Evolutionary conservation across 2,113 vertebrate genomes (phyloP), one percentile per base, ranked within the genome.

Genomic region (Gopherus flavomarginatus): DNA sequence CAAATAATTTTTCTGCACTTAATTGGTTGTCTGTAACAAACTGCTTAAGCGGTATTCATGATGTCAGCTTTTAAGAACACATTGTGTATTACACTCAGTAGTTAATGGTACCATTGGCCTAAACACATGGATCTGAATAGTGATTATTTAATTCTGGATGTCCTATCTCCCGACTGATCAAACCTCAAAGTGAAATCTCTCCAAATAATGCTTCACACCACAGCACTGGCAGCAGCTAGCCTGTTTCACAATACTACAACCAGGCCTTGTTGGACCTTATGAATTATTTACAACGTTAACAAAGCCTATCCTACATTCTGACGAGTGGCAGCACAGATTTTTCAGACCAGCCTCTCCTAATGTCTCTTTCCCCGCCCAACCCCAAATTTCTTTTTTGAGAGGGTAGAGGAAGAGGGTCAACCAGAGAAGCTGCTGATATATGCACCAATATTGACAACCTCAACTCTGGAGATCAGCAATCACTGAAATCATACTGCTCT

Each of bases 211-310:
- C 12, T 90, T 80, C 83, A 85, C 87, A 22, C 4, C 9, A n/a
- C 65, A 90, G 65, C 9, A 82, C 4, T 72, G 38, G 44, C 69
- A 87, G 44, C 21, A 47, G 31, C 94, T 49, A 56, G 42, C 27
- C 19, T 27, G 62, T 91, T 95, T 93, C 11, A 22, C 19, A 80
- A 69, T 0, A 91, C 6, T 4, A 83, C 26, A 88, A 72, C 3
- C 35, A 7, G 87, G 47, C 4, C 79, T 87, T 26, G 24, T 2
- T 84, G 56, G 75, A 52, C 35, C 72, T 19, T 69, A 16, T 13
- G 89, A 93, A 8, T 77, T 91, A 87, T 80, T 94, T 95, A 86
- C 49, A 78, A 90, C 90, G 31, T 44, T 87, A 94, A 57, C n/a
- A 92, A 54, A 94, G 31, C 8, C 50, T 86, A 31, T 19, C 0